Percentiles rank a stretch among this genome's conserved stretches.
Evolutionary conservation across 2,888 invertebrate genomes (phyloP).

Genomic region (Ornithoptera priamus): DNA sequence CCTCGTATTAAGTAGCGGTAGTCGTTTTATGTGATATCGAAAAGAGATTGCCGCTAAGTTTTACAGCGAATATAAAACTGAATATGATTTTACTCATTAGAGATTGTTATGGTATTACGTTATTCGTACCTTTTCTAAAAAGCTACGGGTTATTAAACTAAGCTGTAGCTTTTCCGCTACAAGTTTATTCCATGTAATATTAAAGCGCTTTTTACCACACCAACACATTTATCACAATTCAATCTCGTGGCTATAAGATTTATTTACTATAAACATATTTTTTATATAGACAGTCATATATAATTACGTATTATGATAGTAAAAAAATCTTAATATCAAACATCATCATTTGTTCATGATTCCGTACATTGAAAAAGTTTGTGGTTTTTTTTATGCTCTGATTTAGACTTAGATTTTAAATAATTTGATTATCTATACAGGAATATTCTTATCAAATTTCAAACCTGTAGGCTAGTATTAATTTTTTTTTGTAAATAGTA

Average conservation of each 20-base stretch:
- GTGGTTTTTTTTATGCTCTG: too few species aligned
- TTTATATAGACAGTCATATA: neutral
- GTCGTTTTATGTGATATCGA: constrained; percentile 16
- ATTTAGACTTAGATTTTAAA: too few species aligned
- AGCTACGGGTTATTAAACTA: constrained; percentile 2
- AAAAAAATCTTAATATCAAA: too few species aligned
- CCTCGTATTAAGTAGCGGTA: constrained; percentile 8
- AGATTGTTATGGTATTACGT: neutral
- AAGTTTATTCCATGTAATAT: neutral
- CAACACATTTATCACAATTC: neutral
- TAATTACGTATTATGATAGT: too few species aligned
- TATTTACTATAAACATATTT: neutral
- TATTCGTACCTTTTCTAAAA: neutral
- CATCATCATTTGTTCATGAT: too few species aligned
- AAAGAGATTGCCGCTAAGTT: constrained; percentile 5
- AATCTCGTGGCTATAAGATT: neutral
- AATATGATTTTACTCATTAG: neutral
- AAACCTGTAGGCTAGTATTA: too few species aligned
- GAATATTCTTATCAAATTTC: too few species aligned
- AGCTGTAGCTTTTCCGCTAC: neutral
- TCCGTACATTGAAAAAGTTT: too few species aligned
- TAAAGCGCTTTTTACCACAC: too few species aligned
- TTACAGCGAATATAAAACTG: neutral
- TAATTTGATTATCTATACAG: too few species aligned
- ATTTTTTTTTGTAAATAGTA: neutral